Evolutionary conservation across 1,140 invertebrate species (phyloP).

Genomic region (Sycophila sp.): DNA sequence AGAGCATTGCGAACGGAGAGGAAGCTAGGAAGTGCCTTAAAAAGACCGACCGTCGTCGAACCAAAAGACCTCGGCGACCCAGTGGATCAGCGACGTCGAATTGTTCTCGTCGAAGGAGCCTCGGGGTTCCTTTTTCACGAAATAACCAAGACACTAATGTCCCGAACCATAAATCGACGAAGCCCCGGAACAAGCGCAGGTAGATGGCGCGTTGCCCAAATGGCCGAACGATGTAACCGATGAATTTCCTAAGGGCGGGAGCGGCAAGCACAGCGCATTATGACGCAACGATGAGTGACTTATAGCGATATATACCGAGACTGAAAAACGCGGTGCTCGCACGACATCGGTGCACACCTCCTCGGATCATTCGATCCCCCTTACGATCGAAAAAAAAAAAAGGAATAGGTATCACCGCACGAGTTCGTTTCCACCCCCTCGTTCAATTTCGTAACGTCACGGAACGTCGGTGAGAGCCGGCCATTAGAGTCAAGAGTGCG

Average conservation of each 20-base stretch:
- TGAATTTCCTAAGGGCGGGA: constrained; percentile 44
- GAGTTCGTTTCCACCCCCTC: too few relatives aligned
- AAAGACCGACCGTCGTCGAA: neutral
- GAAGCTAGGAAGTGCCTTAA: constrained; percentile 17
- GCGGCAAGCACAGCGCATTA: too few relatives aligned
- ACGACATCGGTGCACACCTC: neutral
- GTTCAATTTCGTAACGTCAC: too few relatives aligned
- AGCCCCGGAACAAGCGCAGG: constrained; percentile 42
- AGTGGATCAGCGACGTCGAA: constrained; percentile 32
- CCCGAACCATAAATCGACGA: constrained; percentile 44
- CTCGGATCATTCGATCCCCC: neutral
- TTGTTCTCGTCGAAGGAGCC: constrained; percentile 17
- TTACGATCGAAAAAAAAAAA: too few relatives aligned
- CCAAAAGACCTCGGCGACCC: too few relatives aligned
- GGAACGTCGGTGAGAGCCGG: too few relatives aligned
- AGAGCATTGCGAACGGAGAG: constrained; percentile 5
- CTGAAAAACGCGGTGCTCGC: constrained; percentile 30
- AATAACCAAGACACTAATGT: constrained; percentile 47
- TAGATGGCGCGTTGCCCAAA: constrained; percentile 56
- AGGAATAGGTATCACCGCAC: too few relatives aligned
- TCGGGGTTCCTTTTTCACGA: constrained; percentile 36
- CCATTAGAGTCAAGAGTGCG: neutral
- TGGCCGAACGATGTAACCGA: constrained; percentile 48
- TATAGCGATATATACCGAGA: neutral
- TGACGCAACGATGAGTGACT: constrained; percentile 31